phyloP scores from a whole-genome alignment of 1,140 invertebrate genomes.

The Whitmania pigra region DNA sequence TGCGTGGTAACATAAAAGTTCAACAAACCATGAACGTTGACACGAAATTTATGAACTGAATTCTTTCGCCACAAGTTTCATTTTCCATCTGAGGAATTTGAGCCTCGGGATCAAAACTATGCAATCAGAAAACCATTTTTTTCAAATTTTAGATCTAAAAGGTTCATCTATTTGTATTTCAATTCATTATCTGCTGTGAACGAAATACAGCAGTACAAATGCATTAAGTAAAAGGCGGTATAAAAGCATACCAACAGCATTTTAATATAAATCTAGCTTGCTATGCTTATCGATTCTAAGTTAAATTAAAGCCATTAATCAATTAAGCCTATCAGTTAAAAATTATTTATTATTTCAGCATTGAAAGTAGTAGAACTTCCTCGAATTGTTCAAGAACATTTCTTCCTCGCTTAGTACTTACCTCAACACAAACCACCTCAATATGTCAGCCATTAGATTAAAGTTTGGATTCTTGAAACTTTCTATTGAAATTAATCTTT shows the following conservation, averaged over 20 bases:
- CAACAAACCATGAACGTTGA: constrained; percentile 2
- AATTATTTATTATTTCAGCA: not conserved
- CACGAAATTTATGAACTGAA: constrained; percentile 10
- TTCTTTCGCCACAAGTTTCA: not conserved
- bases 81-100: not conserved
- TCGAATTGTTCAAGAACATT: too few relatives aligned
- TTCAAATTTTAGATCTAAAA: not conserved
- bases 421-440: constrained; percentile 77
- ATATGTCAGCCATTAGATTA: constrained; percentile 68
- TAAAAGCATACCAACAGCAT: not conserved
- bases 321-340: not conserved
- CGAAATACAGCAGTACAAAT: not conserved
- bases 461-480: constrained; percentile 81
- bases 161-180: not conserved
- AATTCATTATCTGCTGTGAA: not conserved
- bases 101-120: not conserved
- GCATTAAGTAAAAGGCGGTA: not conserved
- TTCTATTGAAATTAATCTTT: constrained; percentile 73
- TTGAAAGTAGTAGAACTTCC: too few relatives aligned
- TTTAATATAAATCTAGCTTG: not conserved
- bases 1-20: too few relatives aligned
- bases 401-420: constrained; percentile 26
- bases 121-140: not conserved
- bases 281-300: not conserved
- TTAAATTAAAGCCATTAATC: not conserved